These are phyloP conservation scores for Arctocebus calabarensis DNA, from an alignment of 2,797 vertebrate genomes.

Conservation along the genomic window DNA sequence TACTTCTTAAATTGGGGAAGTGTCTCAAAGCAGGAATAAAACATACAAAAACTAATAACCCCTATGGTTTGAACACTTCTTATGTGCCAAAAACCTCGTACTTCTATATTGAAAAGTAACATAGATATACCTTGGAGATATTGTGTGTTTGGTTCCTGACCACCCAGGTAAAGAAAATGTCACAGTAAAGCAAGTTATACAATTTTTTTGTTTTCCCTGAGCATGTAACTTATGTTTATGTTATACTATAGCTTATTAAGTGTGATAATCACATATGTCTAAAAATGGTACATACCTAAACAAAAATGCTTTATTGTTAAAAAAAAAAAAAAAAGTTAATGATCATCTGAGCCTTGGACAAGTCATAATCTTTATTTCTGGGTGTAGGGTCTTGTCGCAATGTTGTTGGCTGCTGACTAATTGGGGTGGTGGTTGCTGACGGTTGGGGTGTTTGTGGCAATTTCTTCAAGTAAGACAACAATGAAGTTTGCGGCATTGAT, in stretches of 20 bases:
- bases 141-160: neutral
- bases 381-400: too few relatives aligned
- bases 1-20: neutral
- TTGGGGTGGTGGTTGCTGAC: too few relatives aligned
- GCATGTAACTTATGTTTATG: neutral
- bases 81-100: neutral
- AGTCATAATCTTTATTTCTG: too few relatives aligned
- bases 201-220: neutral
- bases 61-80: neutral
- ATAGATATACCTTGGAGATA: neutral
- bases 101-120: neutral
- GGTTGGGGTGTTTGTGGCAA: too few relatives aligned
- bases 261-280: neutral
- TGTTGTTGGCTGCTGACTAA: too few relatives aligned
- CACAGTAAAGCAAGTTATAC: neutral
- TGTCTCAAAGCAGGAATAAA: neutral
- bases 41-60: neutral
- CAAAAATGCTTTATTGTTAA: too few relatives aligned
- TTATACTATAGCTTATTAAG: neutral
- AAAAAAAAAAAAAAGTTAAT: too few relatives aligned
- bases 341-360: too few relatives aligned
- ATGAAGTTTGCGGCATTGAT: too few relatives aligned
- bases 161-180: neutral
- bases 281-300: neutral
- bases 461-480: too few relatives aligned